A percentile compares a stretch with the other conserved stretches of the same genome.
Conservation (phyloP, 2,797 vertebrate species). For the Tolypeutes matacus region DNA sequence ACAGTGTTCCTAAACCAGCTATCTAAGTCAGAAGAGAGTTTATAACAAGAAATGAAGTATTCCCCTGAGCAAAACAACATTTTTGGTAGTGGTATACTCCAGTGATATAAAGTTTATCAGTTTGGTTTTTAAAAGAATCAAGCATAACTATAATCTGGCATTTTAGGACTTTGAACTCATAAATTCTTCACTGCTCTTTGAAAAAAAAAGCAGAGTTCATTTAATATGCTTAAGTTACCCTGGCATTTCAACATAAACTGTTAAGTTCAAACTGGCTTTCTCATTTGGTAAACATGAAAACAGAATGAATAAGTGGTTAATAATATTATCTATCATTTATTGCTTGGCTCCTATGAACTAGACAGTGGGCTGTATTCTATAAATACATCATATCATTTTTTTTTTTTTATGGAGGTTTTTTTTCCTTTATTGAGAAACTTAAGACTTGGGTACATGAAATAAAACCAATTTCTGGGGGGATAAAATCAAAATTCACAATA, state of each 20-base stretch:
- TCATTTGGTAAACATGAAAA: constrained; percentile 35
- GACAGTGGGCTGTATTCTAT: neutral
- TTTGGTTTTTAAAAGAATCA: neutral
- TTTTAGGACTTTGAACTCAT: constrained; percentile 35
- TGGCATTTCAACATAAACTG: neutral
- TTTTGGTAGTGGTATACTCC: neutral
- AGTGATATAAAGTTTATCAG: constrained; percentile 4
- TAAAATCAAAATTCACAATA: constrained; percentile 83
- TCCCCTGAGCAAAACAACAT: neutral
- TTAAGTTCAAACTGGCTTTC: constrained; percentile 24
- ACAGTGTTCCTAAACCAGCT: neutral
- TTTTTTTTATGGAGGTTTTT: constrained; percentile 76
- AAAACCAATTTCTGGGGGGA: constrained; percentile 84
- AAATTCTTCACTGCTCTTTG: constrained; percentile 34
- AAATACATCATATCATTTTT: neutral
- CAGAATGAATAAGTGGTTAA: neutral
- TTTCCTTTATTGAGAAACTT: constrained; percentile 89
- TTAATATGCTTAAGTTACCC: neutral
- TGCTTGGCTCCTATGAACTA: neutral
- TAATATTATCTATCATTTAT: neutral
- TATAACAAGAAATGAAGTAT: constrained; percentile 22
- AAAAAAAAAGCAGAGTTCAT: constrained; percentile 26
- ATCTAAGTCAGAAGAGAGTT: neutral
- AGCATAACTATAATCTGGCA: neutral
- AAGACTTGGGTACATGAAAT: constrained; percentile 86